Percentiles rank a stretch among this genome's conserved stretches.
phyloP scores from a whole-genome alignment of 1,140 invertebrate species.

The Tribolium castaneum region DNA sequence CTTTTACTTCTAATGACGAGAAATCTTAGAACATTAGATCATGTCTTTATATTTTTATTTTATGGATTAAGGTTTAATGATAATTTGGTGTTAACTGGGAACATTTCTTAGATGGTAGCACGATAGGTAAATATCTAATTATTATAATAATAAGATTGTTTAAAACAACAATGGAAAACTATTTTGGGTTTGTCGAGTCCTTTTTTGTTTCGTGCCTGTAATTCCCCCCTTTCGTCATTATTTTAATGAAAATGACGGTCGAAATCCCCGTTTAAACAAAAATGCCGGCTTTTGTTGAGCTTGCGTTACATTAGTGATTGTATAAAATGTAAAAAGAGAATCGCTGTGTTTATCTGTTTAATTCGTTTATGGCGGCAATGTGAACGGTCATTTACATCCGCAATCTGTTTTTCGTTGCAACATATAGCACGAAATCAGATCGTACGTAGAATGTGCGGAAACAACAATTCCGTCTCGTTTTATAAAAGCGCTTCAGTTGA shows the following conservation, averaged over 20 bases:
- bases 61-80: too few relatives aligned
- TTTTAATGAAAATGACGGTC: background rate
- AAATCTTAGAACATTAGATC: too few relatives aligned
- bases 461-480: slow-evolving; percentile 20
- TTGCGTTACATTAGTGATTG: background rate
- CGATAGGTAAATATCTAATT: too few relatives aligned
- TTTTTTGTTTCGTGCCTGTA: too few relatives aligned
- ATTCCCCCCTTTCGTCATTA: too few relatives aligned
- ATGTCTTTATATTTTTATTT: too few relatives aligned
- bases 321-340: slow-evolving; percentile 3
- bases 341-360: slow-evolving; percentile 2
- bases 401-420: slow-evolving; percentile 30
- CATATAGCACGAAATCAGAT: slow-evolving; percentile 15
- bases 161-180: too few relatives aligned
- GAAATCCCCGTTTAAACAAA: background rate
- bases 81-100: too few relatives aligned
- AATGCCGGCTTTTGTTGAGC: background rate
- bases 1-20: too few relatives aligned
- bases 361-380: slow-evolving; percentile 28
- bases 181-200: too few relatives aligned
- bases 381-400: slow-evolving; percentile 25
- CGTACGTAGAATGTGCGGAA: slow-evolving; percentile 22
- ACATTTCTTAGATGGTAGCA: too few relatives aligned
- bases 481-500: slow-evolving; percentile 23
- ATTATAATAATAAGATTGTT: too few relatives aligned